These are phyloP conservation scores for Bryconaethiops microstoma DNA, from an alignment of 2,797 vertebrate species.

Conservation along the genomic window DNA sequence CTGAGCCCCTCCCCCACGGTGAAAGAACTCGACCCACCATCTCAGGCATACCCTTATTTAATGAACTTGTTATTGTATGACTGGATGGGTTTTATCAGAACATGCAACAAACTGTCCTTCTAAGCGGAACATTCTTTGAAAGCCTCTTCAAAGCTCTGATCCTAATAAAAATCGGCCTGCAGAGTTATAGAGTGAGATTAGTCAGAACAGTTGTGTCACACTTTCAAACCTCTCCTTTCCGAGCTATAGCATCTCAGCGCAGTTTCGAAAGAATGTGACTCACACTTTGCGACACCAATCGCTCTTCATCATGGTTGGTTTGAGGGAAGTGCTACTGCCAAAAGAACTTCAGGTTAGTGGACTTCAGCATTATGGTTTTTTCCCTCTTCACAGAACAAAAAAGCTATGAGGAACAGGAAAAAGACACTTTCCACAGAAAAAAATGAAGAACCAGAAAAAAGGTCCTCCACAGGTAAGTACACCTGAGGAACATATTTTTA, in stretches of 20 bases:
- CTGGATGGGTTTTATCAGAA: neutral
- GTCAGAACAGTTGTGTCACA: neutral
- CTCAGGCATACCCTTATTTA: neutral
- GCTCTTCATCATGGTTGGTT: neutral
- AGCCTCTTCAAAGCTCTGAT: too few species aligned
- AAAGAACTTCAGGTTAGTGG: neutral
- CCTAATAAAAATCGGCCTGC: neutral
- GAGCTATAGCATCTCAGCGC: neutral
- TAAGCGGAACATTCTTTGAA: neutral
- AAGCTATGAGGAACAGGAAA: neutral
- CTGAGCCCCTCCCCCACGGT: neutral
- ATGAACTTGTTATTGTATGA: neutral
- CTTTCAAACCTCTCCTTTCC: neutral
- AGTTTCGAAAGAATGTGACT: neutral
- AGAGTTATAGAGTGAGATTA: neutral
- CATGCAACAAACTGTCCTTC: neutral
- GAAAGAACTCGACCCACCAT: neutral
- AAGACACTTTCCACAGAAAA: neutral
- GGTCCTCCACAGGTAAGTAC: neutral
- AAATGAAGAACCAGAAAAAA: neutral
- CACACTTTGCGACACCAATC: neutral
- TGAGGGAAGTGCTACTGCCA: conserved; percentile 16
- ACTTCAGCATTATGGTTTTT: neutral
- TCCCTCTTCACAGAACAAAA: neutral
- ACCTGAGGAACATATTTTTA: neutral